Evolutionary conservation across 2,888 invertebrate species (phyloP), one percentile per base, ranked within the genome.

Genomic region (Agrochola macilenta): DNA sequence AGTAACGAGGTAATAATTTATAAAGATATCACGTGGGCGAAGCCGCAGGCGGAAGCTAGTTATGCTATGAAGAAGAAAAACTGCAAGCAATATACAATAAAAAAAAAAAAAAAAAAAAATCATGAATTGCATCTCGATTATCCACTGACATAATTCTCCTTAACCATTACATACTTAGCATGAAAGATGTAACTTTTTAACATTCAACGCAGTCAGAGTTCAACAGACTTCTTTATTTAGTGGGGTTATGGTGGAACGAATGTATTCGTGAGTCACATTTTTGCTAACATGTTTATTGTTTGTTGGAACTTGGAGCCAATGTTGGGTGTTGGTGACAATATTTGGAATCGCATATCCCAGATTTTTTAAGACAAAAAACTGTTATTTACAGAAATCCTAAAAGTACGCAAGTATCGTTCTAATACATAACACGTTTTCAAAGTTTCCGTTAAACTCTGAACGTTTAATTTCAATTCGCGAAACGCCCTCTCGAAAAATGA

Each of bases 261-360:
- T 80, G 60, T 68, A 64, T 60, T 74, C 60, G 70, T 83, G 73
- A 80, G 49, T 83, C 76, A 83, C 77, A 71, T 80, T 80, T 83
- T 82, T 83, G 60, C 35, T 69, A 64, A 76, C 49, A 74, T 70
- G 60, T 82, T 79, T 69, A 79, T 73, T 57, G 60, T 63, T 79
- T 79, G 52, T 76, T 75, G 64, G 75, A 75, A 8, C 52, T 79
- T 65, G 65, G 52, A 63, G 26, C 46, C 57, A 76, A 82, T 69
- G 54, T 74, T 78, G 58, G 68, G 5, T 60, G 60, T 81, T 74
- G 54, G 71, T 54, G 35, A 35, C n/a, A 60, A 61, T 35, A 26
- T 69, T 64, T 46, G 14, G 12, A 3, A 58, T 35, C 30, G 11
- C 3, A 5, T 49, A 30, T 63, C 2, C 1, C 43, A 52, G 17